Evolutionary conservation across 2,113 vertebrate species (phyloP).

Genomic region (Phrynocephalus versicolor): DNA sequence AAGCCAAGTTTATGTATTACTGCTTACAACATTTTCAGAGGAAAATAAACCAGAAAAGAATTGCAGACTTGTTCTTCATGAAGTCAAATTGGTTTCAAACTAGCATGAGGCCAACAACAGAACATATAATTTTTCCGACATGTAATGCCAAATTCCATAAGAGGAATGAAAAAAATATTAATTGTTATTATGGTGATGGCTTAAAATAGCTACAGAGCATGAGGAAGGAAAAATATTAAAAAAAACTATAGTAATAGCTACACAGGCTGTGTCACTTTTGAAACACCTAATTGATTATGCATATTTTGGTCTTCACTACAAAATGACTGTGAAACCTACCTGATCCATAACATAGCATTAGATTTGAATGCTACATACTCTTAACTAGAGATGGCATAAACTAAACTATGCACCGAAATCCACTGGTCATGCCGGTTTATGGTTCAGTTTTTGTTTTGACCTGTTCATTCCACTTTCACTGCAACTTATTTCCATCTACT

Average conservation of each 20-base stretch:
- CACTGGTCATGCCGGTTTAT: no score
- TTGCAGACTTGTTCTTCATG: not conserved
- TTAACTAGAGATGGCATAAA: no score
- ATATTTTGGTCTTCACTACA: not conserved
- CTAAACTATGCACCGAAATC: no score
- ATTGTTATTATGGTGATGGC: not conserved
- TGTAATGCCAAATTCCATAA: not conserved
- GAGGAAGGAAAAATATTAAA: not conserved
- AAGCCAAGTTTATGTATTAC: not conserved
- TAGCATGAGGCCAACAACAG: not conserved
- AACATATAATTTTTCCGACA: not conserved
- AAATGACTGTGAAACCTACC: not conserved
- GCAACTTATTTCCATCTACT: no score
- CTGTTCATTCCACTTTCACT: no score
- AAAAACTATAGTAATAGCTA: not conserved
- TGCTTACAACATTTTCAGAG: no score
- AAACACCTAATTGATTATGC: not conserved
- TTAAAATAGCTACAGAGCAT: not conserved
- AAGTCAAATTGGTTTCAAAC: not conserved
- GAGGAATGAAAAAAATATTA: not conserved
- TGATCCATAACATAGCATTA: not conserved
- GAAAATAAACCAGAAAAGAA: not conserved
- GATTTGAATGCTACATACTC: not conserved
- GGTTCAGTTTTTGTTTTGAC: no score
- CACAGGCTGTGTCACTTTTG: not conserved